Base-by-base conservation (phyloP, 2,797 vertebrate genomes). In the Echiichthys vipera region DNA sequence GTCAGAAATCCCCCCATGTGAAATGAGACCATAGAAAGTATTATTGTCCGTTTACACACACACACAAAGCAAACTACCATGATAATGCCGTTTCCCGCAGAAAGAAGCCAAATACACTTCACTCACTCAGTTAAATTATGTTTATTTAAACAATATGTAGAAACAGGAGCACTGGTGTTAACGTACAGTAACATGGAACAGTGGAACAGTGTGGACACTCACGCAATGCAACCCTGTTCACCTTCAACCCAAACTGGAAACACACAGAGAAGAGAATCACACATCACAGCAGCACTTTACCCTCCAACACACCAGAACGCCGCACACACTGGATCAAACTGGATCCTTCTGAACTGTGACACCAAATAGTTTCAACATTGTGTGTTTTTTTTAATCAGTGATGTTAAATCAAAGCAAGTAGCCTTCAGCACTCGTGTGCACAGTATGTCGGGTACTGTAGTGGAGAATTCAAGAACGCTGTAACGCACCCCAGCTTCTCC, bases 141-240 rank as follows among this genome's bases (percentile, higher is more conserved):
- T 91, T 90, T 91, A 89, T 90, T 91, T 90, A 68, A 88, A 91
- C 89, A 90, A 84, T 53, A 88, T 75, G 84, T 65, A 86, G 81
- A 91, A 91, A 92, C 74, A 84, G 73, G 72, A 86, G 15, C 58
- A 84, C 75, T 42, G 71, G 71, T 68, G 78, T 54, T 80, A 81
- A 84, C 54, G 14, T 50, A 81, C 76, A 72, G 30, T 6, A 64
- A 74, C 71, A 40, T 17, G 22, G 24, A 85, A 61, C 69, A 73
- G 40, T 17, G 22, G 24, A 85, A 61, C 69, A 73, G 84, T 56
- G 58, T 25, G 50, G 68, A 29, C 5, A 56, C 17, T 75, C 59
- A 50, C 75, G 70, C 69, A 63, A 71, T 10, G 30, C 7, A 68
- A 84, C 29, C 65, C 58, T 65, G 68, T 64, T 81, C 45, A 69